Conservation (phyloP, 92 coral and sea anemone genomes). For the Bergia puertoricense region DNA sequence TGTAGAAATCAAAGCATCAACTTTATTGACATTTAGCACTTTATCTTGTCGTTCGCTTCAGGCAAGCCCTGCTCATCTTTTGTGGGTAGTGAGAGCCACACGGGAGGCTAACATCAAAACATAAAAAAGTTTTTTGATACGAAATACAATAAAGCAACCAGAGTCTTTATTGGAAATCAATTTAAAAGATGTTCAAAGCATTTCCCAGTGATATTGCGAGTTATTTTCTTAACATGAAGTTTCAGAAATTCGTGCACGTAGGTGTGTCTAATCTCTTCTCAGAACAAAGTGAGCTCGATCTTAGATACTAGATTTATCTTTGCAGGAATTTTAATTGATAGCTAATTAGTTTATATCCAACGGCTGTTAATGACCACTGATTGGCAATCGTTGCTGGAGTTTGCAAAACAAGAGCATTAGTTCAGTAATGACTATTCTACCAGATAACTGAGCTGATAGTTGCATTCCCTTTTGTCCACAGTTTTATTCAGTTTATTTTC, state of each 20-base stretch:
- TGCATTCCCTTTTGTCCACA: not conserved
- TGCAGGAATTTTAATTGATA: constrained; percentile 2
- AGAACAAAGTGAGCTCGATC: not conserved
- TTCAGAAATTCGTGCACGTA: not conserved
- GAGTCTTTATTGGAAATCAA: not conserved
- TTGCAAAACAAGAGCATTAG: not conserved
- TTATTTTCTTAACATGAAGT: not conserved
- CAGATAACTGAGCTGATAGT: not conserved
- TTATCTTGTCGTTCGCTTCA: not conserved
- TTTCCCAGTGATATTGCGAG: not conserved
- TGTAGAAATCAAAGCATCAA: not conserved
- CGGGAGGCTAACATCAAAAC: not conserved
- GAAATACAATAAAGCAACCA: not conserved
- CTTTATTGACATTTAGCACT: not conserved
- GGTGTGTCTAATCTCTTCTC: not conserved
- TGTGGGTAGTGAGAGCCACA: not conserved
- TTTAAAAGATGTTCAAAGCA: not conserved
- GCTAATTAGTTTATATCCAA: constrained; percentile 26
- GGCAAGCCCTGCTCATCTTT: not conserved
- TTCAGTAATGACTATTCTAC: too few relatives aligned
- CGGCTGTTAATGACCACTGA: not conserved
- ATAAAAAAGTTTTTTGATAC: too few relatives aligned
- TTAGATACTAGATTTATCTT: constrained; percentile 20
- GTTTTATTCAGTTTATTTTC: not conserved
- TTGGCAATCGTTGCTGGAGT: not conserved